Conservation (phyloP, 2,113 vertebrate genomes). For the Corythornis vintsioides region DNA sequence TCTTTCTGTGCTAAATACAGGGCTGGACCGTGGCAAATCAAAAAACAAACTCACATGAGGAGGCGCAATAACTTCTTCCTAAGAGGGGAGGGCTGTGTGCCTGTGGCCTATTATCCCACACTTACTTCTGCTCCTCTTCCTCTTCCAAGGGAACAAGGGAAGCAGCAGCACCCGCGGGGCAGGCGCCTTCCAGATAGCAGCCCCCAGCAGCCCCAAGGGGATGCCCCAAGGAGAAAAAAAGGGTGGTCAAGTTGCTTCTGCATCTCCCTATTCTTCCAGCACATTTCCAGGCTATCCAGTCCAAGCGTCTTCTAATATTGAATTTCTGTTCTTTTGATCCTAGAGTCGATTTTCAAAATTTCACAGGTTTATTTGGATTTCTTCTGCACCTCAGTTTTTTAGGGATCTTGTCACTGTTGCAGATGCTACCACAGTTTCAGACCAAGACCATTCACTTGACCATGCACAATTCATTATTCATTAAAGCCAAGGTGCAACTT, state of each 20-base stretch:
- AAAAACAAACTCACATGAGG: conserved; percentile 73
- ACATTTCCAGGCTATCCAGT: neutral
- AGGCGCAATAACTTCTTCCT: conserved; percentile 49
- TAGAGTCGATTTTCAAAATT: neutral
- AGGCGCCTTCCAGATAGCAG: neutral
- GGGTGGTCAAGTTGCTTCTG: neutral
- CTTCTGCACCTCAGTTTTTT: neutral
- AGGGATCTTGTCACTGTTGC: neutral
- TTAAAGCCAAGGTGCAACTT: neutral
- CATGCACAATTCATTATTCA: neutral
- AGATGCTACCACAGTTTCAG: fast-evolving
- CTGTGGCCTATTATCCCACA: conserved; percentile 60
- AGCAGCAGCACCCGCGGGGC: conserved; percentile 29
- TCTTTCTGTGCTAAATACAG: conserved; percentile 66
- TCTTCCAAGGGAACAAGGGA: conserved; percentile 73
- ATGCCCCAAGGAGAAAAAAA: neutral
- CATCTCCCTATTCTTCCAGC: neutral
- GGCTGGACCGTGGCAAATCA: conserved; percentile 74
- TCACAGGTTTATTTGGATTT: neutral
- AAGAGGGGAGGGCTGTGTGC: conserved; percentile 34
- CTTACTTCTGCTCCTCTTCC: conserved; percentile 75
- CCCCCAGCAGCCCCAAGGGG: neutral
- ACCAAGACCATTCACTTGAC: neutral
- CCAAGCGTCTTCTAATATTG: neutral
- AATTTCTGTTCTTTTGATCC: fast-evolving